Percentiles rank a stretch among this genome's conserved stretches.
Conservation (phyloP, 2,888 invertebrate genomes). For the Eupithecia exiguata region DNA sequence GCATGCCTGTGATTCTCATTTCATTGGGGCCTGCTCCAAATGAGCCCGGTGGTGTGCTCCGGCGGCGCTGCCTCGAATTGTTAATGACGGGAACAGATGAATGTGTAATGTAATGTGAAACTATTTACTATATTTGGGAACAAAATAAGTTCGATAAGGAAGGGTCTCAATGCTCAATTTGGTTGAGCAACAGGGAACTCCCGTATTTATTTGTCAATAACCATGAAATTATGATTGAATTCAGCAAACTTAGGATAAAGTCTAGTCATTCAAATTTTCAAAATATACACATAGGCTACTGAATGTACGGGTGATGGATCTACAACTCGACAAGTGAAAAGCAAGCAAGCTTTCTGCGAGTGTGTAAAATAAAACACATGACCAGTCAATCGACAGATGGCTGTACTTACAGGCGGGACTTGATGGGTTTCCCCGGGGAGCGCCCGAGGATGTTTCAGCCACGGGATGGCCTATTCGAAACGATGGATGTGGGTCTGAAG, state of each 20-base stretch:
- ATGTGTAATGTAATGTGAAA: background rate
- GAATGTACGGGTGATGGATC: background rate
- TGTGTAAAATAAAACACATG: background rate
- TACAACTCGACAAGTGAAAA: background rate
- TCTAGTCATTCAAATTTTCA: background rate
- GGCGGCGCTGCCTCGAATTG: background rate
- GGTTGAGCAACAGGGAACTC: too few relatives aligned
- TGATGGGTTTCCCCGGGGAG: background rate
- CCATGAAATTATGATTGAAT: background rate
- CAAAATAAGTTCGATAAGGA: too few relatives aligned
- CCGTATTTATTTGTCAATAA: background rate
- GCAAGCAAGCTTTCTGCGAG: background rate
- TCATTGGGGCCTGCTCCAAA: background rate
- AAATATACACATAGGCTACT: background rate
- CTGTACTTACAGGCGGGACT: background rate
- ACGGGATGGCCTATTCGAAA: background rate
- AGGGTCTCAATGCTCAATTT: too few relatives aligned
- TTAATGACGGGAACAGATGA: background rate
- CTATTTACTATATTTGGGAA: background rate
- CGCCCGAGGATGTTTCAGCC: background rate
- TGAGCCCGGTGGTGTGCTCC: background rate
- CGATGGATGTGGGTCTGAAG: background rate
- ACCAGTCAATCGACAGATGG: background rate
- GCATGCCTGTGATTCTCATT: constrained; percentile 6
- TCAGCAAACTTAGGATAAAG: background rate